Evolutionary conservation across 2,797 vertebrate species (phyloP).

Genomic region (Artibeus lituratus): DNA sequence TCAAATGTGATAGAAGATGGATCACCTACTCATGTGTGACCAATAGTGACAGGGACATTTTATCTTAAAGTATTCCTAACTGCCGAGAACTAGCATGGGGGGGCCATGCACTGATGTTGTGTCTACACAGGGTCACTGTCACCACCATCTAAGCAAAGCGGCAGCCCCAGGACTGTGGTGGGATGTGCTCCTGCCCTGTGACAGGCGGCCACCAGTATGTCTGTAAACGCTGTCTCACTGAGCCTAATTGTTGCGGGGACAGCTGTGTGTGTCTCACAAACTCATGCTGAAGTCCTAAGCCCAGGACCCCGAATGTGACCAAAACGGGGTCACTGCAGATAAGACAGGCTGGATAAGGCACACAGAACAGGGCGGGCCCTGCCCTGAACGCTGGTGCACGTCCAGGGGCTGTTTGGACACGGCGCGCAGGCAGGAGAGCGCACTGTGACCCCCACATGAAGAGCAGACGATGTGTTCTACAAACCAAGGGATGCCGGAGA

Average conservation of each 20-base stretch:
- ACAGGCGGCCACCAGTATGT: fast-evolving
- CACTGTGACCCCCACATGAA: fast-evolving
- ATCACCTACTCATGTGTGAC: background rate
- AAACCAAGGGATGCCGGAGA: background rate
- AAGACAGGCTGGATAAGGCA: background rate
- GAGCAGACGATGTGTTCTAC: fast-evolving
- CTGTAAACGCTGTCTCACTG: background rate
- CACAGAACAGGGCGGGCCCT: fast-evolving
- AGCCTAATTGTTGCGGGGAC: background rate
- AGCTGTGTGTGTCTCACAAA: background rate
- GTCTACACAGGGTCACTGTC: too few species aligned
- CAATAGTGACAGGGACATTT: background rate
- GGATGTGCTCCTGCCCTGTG: fast-evolving
- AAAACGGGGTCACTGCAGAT: background rate
- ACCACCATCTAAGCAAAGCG: background rate
- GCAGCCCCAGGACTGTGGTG: fast-evolving
- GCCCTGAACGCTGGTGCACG: fast-evolving
- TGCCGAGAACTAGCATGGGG: background rate
- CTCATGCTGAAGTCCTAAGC: background rate
- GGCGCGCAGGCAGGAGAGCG: fast-evolving
- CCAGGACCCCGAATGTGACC: background rate
- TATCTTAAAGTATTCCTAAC: background rate
- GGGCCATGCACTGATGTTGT: fast-evolving
- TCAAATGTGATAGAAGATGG: background rate
- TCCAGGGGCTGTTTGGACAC: background rate